Conservation (phyloP, 1,140 invertebrate genomes). For the Drosophila virilis region DNA sequence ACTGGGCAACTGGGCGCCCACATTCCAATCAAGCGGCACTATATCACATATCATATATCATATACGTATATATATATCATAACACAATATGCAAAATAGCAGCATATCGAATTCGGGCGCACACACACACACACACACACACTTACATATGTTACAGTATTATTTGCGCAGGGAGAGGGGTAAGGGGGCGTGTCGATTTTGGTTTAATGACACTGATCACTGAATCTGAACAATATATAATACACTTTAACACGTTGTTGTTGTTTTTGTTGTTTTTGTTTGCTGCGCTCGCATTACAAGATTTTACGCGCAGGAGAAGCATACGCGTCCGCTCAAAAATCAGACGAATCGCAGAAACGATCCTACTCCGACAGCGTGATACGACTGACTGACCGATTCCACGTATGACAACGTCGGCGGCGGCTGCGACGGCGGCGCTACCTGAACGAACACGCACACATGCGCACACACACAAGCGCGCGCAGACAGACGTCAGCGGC, state of each 20-base stretch:
- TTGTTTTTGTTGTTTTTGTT: slow-evolving; percentile 20
- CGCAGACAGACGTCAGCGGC: slow-evolving; percentile 14
- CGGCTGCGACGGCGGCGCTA: slow-evolving; percentile 39
- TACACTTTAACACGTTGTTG: slow-evolving; percentile 15
- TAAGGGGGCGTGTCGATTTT: background rate
- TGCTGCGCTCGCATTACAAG: slow-evolving; percentile 43
- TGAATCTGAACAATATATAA: slow-evolving; percentile 37
- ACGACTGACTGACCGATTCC: slow-evolving; percentile 70
- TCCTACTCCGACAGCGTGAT: slow-evolving; percentile 81
- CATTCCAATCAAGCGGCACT: slow-evolving; percentile 73
- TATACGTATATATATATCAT: slow-evolving; percentile 35
- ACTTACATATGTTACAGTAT: slow-evolving; percentile 33
- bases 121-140: slow-evolving; percentile 43
- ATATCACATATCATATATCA: slow-evolving; percentile 60
- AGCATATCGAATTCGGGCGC: slow-evolving; percentile 56
- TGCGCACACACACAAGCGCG: slow-evolving; percentile 8
- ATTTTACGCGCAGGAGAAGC: slow-evolving; percentile 40
- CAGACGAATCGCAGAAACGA: slow-evolving; percentile 70
- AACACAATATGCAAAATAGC: slow-evolving; percentile 58
- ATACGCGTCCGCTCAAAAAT: slow-evolving; percentile 48
- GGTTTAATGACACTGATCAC: slow-evolving; percentile 42
- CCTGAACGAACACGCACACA: slow-evolving; percentile 31
- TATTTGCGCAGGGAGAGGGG: background rate
- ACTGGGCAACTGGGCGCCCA: slow-evolving; percentile 55
- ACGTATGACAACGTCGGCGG: slow-evolving; percentile 65